A percentile compares a stretch with the other conserved stretches of the same genome.
These are phyloP conservation scores for Rhabdophis nuchalis DNA, from an alignment of 2,797 vertebrate species.

Conservation along the genomic window DNA sequence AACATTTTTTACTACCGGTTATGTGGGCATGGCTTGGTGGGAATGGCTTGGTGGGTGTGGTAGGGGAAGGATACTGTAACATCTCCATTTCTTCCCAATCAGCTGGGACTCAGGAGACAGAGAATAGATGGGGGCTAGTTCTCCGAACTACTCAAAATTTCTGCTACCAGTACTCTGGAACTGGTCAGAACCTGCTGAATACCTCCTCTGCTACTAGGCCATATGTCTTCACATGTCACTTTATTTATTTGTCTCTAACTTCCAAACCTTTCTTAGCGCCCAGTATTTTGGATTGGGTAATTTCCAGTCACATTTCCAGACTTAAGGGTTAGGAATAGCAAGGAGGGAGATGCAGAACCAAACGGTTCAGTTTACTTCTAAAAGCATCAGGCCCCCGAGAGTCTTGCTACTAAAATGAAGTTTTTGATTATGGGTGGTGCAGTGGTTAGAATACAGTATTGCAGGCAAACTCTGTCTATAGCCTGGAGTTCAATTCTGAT, in stretches of 20 bases:
- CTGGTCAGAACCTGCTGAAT: too few species aligned
- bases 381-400: neutral
- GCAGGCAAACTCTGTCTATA: too few species aligned
- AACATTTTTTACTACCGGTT: too few species aligned
- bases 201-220: neutral
- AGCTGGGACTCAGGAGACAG: too few species aligned
- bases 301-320: neutral
- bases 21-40: too few species aligned
- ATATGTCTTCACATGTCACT: neutral
- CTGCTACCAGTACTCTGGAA: too few species aligned
- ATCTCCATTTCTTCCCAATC: too few species aligned
- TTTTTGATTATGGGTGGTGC: neutral
- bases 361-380: neutral
- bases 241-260: neutral
- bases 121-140: too few species aligned
- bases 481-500: too few species aligned
- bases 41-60: too few species aligned
- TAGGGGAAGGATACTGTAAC: too few species aligned
- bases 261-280: neutral
- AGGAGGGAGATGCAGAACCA: neutral
- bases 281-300: neutral
- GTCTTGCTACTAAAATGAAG: neutral
- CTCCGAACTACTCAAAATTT: too few species aligned
- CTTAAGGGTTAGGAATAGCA: neutral
- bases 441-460: neutral